Base-by-base conservation (phyloP, 2,113 vertebrate species). In the Channa maculata region DNA sequence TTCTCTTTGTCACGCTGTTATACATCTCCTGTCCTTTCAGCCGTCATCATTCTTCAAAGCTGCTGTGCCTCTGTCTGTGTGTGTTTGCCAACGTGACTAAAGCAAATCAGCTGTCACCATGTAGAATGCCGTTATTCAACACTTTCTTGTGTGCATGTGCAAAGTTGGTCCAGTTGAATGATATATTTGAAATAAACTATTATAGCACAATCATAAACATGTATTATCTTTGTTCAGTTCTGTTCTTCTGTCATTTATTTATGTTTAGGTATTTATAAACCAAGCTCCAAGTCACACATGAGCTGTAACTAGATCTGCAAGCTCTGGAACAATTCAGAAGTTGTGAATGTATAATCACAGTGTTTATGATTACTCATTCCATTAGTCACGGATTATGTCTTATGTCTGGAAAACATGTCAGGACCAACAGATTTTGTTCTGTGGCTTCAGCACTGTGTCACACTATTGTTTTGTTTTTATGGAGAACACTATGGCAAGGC, bases 71-170 rank as follows among this genome's bases (percentile, higher is more conserved):
- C 49, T 24, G 60, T 51, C 52, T 75, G 36, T 72, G 65, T 8
- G 13, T 49, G 60, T 70, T 24, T 52, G 39, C 58, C 65, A 55
- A 14, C 14, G 64, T 75, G 75, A 86, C 68, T 65, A 71, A 86
- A 39, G 75, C 55, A 62, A 59, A 72, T 54, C 13, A 46, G 49
- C 52, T 59, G 61, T 58, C 1, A 8, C 44, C 63, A 41, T 41
- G 4, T 41, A 67, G 37, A 3, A 0, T 34, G 49, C 34, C 4
- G 11, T 59, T 60, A 24, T 39, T 80, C 61, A 65, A 6, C 3
- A 0, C 37, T 49, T 65, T 38, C 59, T 41, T 36, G 15, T 39
- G 58, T 14, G 0, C 60, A 4, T 48, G 54, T 33, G 50, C 50
- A 39, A n/a, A 13, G 7, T 44, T 10, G 1, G 13, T 15, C 13